Conservation (phyloP, 2,888 invertebrate species). For the Harpalus rubripes region DNA sequence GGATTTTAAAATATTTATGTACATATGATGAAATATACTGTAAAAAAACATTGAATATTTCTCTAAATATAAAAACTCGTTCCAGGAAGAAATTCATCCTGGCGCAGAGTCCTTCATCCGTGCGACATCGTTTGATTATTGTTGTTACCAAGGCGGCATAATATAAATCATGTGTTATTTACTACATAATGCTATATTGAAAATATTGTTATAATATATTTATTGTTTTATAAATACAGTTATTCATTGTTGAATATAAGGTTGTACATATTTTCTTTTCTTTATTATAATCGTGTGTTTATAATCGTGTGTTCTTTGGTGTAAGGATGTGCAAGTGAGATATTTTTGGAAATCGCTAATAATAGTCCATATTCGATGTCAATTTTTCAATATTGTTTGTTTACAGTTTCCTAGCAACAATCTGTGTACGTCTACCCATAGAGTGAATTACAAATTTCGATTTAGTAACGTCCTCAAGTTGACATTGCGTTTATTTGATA, state of each 20-base stretch:
- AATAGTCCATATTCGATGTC: slow-evolving; percentile 41
- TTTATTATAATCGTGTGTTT: not conserved
- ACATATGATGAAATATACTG: no score
- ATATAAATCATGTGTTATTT: no score
- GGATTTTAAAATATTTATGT: no score
- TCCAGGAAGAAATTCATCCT: no score
- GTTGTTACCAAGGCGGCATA: no score
- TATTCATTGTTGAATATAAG: not conserved
- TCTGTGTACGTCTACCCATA: not conserved
- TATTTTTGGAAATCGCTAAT: slow-evolving; percentile 39
- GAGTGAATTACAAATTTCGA: slow-evolving; percentile 34
- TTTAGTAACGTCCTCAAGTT: slow-evolving; percentile 34
- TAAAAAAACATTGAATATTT: no score
- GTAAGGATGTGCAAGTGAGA: not conserved
- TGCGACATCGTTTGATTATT: no score
- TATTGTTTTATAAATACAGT: not conserved
- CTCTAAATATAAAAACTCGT: no score
- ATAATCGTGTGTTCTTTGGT: not conserved
- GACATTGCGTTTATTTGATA: slow-evolving; percentile 58
- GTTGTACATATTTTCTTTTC: not conserved
- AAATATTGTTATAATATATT: no score
- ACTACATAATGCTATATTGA: no score
- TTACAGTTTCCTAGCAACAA: slow-evolving; percentile 43
- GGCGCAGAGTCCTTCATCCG: no score
- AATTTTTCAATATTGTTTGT: slow-evolving; percentile 50